phyloP scores from a whole-genome alignment of 2,113 vertebrate genomes.

The Vulpes lagopus region DNA sequence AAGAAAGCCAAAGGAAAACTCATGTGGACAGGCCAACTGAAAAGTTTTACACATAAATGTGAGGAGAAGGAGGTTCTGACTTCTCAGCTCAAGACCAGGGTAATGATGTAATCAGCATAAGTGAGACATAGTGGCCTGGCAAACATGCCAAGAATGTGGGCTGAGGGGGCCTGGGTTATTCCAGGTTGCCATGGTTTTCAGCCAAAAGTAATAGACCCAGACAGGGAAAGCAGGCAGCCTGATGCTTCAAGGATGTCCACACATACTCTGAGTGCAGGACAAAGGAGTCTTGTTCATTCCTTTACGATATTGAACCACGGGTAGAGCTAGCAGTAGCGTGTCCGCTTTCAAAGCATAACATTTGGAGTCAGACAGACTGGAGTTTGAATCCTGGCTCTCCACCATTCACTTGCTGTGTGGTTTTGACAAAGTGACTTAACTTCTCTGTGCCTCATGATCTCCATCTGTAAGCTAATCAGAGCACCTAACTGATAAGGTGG shows the following conservation, averaged over 20 bases:
- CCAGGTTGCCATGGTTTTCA: conserved; percentile 72
- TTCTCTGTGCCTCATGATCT: neutral
- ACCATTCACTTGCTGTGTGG: neutral
- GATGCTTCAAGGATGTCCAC: conserved; percentile 46
- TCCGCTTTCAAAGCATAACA: neutral
- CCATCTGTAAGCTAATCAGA: neutral
- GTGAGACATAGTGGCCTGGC: conserved; percentile 76
- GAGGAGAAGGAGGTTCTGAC: conserved; percentile 64
- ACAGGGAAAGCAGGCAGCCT: conserved; percentile 50
- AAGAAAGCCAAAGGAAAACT: conserved; percentile 61
- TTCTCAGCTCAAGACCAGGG: conserved; percentile 54
- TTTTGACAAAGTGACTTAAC: neutral
- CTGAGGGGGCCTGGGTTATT: conserved; percentile 71
- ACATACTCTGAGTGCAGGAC: conserved; percentile 52
- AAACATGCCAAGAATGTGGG: conserved; percentile 65
- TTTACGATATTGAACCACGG: neutral
- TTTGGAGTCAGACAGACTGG: conserved; percentile 20
- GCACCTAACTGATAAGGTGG: neutral
- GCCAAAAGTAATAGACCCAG: conserved; percentile 78
- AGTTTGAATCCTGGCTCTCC: neutral
- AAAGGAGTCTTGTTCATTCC: conserved; percentile 71
- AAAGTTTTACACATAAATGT: conserved; percentile 65
- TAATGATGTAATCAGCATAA: conserved; percentile 73
- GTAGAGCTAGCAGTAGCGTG: neutral
- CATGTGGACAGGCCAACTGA: conserved; percentile 62